Percentiles rank a stretch among this genome's conserved stretches.
Conservation (phyloP, 2,113 vertebrate genomes). For the Pampusana beccarii region DNA sequence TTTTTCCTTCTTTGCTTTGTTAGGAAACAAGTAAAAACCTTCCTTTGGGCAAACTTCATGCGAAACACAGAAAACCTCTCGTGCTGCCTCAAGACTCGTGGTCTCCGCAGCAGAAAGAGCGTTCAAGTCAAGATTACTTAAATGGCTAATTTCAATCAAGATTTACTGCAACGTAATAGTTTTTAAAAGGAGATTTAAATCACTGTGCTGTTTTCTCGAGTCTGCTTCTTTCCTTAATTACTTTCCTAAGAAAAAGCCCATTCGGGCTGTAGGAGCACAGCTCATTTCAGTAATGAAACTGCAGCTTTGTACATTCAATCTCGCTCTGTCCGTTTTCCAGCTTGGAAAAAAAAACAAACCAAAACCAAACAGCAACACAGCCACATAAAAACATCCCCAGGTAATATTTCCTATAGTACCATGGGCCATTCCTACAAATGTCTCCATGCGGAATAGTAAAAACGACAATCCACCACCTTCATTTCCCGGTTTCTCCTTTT, state of each 20-base stretch:
- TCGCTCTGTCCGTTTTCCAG: neutral
- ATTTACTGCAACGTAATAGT: neutral
- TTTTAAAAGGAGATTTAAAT: neutral
- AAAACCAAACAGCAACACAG: too few relatives aligned
- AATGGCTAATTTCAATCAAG: neutral
- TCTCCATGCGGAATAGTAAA: neutral
- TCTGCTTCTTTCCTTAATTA: neutral
- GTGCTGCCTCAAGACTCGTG: neutral
- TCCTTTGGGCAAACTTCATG: neutral
- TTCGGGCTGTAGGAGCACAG: neutral
- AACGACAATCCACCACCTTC: neutral
- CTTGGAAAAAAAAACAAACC: neutral
- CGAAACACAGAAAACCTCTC: neutral
- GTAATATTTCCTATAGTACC: neutral
- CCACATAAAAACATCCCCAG: neutral
- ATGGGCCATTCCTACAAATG: neutral
- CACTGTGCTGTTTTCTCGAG: neutral
- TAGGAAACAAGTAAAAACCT: neutral
- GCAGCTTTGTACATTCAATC: neutral
- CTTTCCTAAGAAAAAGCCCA: constrained; percentile 2
- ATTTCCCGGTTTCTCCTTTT: neutral
- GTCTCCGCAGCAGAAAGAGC: neutral
- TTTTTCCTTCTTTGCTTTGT: neutral
- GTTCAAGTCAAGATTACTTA: neutral
- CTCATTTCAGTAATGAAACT: neutral